Percentiles rank a stretch among this genome's conserved stretches.
These are phyloP conservation scores for Philopedon plagiatum DNA, from an alignment of 2,888 invertebrate species.

Conservation along the genomic window DNA sequence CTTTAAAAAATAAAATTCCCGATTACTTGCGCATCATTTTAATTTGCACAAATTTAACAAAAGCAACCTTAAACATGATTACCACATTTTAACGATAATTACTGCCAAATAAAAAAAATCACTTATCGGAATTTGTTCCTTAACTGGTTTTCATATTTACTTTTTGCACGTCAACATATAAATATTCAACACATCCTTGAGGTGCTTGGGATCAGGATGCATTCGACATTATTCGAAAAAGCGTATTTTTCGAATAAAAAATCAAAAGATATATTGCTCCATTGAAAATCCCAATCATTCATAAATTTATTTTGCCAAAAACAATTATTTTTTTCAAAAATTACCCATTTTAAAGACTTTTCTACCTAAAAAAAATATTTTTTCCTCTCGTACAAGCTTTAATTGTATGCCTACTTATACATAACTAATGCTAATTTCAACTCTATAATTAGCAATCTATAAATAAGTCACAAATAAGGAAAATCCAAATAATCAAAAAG, in stretches of 20 bases:
- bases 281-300: too few species aligned
- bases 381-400: too few species aligned
- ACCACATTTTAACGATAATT: not conserved
- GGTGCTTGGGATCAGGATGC: not conserved
- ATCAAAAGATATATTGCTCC: too few species aligned
- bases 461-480: slow-evolving; percentile 15
- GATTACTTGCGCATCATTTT: too few species aligned
- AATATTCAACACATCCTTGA: not conserved
- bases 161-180: not conserved
- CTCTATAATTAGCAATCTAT: not conserved
- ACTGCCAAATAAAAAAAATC: not conserved
- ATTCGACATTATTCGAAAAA: not conserved
- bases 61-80: not conserved
- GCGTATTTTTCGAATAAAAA: not conserved
- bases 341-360: too few species aligned
- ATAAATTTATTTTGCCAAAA: too few species aligned
- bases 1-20: too few species aligned
- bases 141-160: not conserved
- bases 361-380: too few species aligned
- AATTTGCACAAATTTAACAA: too few species aligned
- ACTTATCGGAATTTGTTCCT: not conserved
- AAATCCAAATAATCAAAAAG: not conserved
- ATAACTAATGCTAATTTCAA: not conserved
- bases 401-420: not conserved
- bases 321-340: not conserved